Base-by-base conservation (phyloP, 1,140 invertebrate species). In the Xylocopa sonorina region DNA sequence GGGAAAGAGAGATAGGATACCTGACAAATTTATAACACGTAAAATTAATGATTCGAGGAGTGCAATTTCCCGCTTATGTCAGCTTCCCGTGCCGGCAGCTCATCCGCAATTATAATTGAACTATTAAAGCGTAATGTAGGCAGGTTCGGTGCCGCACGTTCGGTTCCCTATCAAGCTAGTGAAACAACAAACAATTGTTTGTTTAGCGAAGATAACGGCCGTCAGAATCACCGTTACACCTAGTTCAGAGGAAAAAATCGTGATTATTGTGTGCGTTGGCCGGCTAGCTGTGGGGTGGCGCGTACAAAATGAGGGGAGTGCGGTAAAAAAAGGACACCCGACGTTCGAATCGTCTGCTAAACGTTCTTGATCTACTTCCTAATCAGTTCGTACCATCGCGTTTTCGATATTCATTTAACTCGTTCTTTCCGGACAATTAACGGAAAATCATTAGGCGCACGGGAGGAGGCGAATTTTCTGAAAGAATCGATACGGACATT, bases 61-160 rank as follows among this genome's bases (percentile, higher is more conserved):
- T 73, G 68, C n/a, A 78, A 73, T 78, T 78, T 72, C 77, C 68
- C 77, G 77, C 77, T 72, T 63, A 78, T 62, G 48, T 29, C 14
- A 64, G 41, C 48, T 73, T 73, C 77, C 67, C 50, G 48, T 73
- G 41, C 57, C 68, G 69, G 69, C 46, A 43, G 29, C 38, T 55
- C 50, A 27, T 60, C 58, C 58, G 69, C 69, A 73, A 73, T 78
- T 78, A 64, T 73, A 78, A 78, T 78, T 73, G 62, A 78, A 38
- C 29, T 50, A 50, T 43, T 12, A 55, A 46, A 72, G 18, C 16
- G 29, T 21, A 60, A 78, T 62, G 29, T 3, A 7, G 29, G 9
- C 12, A 18, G 27, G 58, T 48, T 60, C 18, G 14, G 9, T 62
- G 29, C n/a, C 24, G 7, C 5, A 0, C 16, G 27, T 43, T 29